Evolutionary conservation across 2,797 vertebrate genomes (phyloP).

Genomic region (Spondyliosoma cantharus): DNA sequence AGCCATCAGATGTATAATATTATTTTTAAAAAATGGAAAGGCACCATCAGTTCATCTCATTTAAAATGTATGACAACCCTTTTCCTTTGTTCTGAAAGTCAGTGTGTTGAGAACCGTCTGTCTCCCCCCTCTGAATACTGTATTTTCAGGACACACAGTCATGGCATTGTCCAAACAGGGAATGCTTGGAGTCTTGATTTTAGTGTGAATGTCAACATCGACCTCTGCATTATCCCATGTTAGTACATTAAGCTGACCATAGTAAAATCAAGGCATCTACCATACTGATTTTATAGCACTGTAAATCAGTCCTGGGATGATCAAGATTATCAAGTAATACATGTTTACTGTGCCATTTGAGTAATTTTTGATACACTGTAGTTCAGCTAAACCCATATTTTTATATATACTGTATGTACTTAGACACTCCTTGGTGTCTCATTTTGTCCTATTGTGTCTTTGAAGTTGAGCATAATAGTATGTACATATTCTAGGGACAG

Average conservation of each 20-base stretch:
- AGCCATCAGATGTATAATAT: conserved; percentile 73
- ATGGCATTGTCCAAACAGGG: conserved; percentile 25
- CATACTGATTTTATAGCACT: conserved; percentile 64
- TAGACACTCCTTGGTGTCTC: conserved; percentile 67
- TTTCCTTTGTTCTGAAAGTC: conserved; percentile 33
- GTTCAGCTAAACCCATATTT: conserved; percentile 78
- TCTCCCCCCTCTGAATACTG: conserved; percentile 44
- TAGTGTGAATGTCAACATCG: conserved; percentile 39
- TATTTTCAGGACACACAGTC: conserved; percentile 31
- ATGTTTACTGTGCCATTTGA: conserved; percentile 70
- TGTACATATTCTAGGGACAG: conserved; percentile 91
- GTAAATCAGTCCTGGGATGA: conserved; percentile 57
- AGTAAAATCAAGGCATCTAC: conserved; percentile 52
- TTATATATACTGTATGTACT: conserved; percentile 76
- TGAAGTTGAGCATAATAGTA: conserved; percentile 79
- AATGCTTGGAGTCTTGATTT: conserved; percentile 36
- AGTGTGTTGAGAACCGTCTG: conserved; percentile 28
- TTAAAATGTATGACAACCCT: conserved; percentile 41
- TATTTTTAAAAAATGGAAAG: conserved; percentile 55
- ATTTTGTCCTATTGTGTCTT: conserved; percentile 79
- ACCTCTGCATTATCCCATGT: conserved; percentile 42
- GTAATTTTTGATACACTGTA: conserved; percentile 86
- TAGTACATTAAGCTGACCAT: conserved; percentile 55
- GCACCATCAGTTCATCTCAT: conserved; percentile 56
- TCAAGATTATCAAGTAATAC: conserved; percentile 52